Percentiles rank a stretch among this genome's conserved stretches.
phyloP scores from a whole-genome alignment of 2,888 invertebrate genomes.

The Drosophila affinis region DNA sequence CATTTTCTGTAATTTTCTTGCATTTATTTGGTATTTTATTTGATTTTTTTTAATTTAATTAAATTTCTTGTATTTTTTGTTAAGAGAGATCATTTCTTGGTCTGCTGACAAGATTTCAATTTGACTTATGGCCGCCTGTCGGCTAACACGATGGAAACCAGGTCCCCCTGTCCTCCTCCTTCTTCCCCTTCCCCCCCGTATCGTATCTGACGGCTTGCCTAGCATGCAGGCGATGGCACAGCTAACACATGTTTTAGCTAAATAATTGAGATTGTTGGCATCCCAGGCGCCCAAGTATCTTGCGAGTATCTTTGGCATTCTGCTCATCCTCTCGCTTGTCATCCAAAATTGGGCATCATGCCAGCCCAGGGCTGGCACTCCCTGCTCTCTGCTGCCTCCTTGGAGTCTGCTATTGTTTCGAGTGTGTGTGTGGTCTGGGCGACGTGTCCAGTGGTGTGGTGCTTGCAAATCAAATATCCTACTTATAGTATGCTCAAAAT shows the following conservation, averaged over 20 bases:
- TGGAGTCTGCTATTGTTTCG: slow-evolving; percentile 7
- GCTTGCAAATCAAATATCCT: slow-evolving; percentile 55
- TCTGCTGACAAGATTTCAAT: slow-evolving; percentile 67
- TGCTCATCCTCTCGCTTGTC: slow-evolving; percentile 62
- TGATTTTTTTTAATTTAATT: slow-evolving; percentile 37
- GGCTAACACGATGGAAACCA: slow-evolving; percentile 42
- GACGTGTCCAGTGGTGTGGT: slow-evolving; percentile 6
- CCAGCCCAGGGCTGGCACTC: slow-evolving; percentile 41
- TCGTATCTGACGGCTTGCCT: slow-evolving; percentile 74
- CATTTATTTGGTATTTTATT: slow-evolving; percentile 10
- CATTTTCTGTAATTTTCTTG: neutral
- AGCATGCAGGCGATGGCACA: slow-evolving; percentile 65
- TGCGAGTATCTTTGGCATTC: slow-evolving; percentile 19
- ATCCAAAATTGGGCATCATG: slow-evolving; percentile 61
- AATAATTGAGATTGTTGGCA: slow-evolving; percentile 73
- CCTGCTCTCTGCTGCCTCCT: neutral
- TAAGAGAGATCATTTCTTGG: slow-evolving; percentile 55
- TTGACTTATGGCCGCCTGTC: slow-evolving; percentile 59
- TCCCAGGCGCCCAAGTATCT: slow-evolving; percentile 22
- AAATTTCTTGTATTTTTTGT: slow-evolving; percentile 32
- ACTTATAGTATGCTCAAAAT: slow-evolving; percentile 30
- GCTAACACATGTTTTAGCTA: slow-evolving; percentile 70
- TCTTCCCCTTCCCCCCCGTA: neutral
- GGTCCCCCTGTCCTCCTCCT: slow-evolving; percentile 17
- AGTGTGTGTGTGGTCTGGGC: neutral